These are phyloP conservation scores for Rhyzopertha dominica DNA, from an alignment of 1,140 invertebrate genomes.

Conservation along the genomic window DNA sequence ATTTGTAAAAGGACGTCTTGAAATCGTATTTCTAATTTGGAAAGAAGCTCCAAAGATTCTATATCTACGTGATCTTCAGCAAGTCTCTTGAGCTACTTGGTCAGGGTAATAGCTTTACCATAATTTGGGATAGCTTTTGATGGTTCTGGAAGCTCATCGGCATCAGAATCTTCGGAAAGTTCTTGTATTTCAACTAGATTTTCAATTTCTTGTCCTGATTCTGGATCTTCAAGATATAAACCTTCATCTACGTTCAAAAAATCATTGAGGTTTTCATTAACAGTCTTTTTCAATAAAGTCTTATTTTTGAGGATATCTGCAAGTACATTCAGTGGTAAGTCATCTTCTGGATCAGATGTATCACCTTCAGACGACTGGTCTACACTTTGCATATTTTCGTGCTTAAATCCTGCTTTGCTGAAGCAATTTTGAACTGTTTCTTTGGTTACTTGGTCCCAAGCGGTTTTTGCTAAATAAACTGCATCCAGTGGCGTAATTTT, in stretches of 20 bases:
- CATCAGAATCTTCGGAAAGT: constrained; percentile 6
- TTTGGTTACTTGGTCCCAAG: constrained; percentile 1
- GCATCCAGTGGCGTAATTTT: constrained; percentile 8
- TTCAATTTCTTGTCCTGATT: no score
- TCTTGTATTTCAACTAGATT: no score
- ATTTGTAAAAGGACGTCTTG: no score
- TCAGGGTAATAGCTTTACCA: constrained; percentile 6
- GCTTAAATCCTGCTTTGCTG: no score
- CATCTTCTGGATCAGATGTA: constrained; percentile 7
- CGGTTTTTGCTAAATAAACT: constrained; percentile 1
- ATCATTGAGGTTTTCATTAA: no score
- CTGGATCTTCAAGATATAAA: no score
- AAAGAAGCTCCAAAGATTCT: constrained; percentile 5
- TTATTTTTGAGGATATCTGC: no score
- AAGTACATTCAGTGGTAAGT: constrained; percentile 2
- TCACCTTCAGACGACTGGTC: no score
- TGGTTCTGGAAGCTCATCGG: constrained; percentile 1
- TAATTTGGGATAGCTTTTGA: constrained; percentile 2
- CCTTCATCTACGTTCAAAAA: no score
- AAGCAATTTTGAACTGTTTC: constrained; percentile 9
- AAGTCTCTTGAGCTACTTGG: constrained; percentile 1
- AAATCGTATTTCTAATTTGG: constrained; percentile 6
- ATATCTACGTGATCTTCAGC: constrained; percentile 3
- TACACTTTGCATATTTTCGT: no score
- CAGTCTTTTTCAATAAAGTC: no score